phyloP scores from a whole-genome alignment of 1,140 invertebrate genomes.

The Philotrypesis tridentata region DNA sequence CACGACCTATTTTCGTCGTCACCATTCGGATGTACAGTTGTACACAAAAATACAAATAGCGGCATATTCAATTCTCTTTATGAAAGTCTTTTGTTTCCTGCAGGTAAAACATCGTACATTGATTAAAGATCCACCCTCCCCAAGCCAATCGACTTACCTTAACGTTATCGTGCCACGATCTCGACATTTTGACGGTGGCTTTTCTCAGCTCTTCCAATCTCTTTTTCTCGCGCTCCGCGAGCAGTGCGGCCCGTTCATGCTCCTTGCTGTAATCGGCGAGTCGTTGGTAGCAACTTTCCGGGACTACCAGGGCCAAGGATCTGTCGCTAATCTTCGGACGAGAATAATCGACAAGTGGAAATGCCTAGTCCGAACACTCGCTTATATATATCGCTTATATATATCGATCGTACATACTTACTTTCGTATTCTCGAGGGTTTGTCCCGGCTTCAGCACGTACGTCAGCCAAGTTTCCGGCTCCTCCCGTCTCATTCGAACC shows the following conservation, averaged over 20 bases:
- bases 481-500: conserved; percentile 29
- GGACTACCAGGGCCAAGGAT: conserved; percentile 55
- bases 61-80: no score
- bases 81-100: no score
- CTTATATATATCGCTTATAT: no score
- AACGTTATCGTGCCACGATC: conserved; percentile 61
- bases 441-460: conserved; percentile 55
- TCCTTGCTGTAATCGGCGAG: conserved; percentile 59
- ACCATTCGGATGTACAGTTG: no score
- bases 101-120: no score
- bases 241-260: conserved; percentile 52
- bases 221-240: conserved; percentile 55
- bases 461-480: conserved; percentile 33
- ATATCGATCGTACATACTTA: no score
- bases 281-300: conserved; percentile 57
- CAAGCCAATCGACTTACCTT: conserved; percentile 55
- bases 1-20: no score
- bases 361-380: no score
- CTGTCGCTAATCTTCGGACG: conserved; percentile 28
- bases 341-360: not conserved
- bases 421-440: conserved; percentile 55
- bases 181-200: conserved; percentile 60
- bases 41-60: no score
- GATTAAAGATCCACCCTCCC: no score
- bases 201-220: conserved; percentile 54